Base-by-base conservation (phyloP, 2,113 vertebrate genomes). In the Neogobius melanostomus region DNA sequence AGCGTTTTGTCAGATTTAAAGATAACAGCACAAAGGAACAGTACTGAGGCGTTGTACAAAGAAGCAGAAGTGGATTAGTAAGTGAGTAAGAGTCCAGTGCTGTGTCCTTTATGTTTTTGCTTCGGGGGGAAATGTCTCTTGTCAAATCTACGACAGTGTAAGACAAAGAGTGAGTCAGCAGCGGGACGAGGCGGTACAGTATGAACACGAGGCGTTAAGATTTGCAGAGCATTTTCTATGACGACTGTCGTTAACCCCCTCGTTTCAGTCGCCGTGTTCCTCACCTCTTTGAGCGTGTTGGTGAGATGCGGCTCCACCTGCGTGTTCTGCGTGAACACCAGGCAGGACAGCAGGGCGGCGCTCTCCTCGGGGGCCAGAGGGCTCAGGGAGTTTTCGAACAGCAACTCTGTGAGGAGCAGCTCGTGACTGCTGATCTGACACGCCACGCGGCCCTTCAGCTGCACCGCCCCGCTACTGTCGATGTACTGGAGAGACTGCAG, bases 381-480 rank as follows among this genome's bases (percentile, higher is more conserved):
- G 1, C 95, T 96, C 76, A 97, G 90, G 1, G 92, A 93, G 0
- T 96, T 96, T 82, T 96, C 96, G 2, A 97, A 94, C 80, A 97
- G 94, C 84, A 97, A 93, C 88, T 97, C 95, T 0, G 95, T 97
- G 43, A 97, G 93, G 43, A 97, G 91, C 56, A 97, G 88, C 88
- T 97, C 96, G 0, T 97, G 95, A 86, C 94, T 95, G 87, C 94
- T 96, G 90, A 97, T 94, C 90, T 95, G 95, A 80, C 95, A 95
- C 0, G 96, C 96, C 63, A 97, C 96, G 0, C 95, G 90, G 14
- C 96, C 96, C 6, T 96, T 96, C 72, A 97, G 92, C 91, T 96
- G 94, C 85, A 97, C 95, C 0, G 95, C 94, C 0, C 95, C 93
- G 0, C 87, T 71, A 49, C 87, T 79, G 10, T 97, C 95, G 6